phyloP scores from a whole-genome alignment of 2,888 invertebrate genomes.

The Lepidochrysops patricia region DNA sequence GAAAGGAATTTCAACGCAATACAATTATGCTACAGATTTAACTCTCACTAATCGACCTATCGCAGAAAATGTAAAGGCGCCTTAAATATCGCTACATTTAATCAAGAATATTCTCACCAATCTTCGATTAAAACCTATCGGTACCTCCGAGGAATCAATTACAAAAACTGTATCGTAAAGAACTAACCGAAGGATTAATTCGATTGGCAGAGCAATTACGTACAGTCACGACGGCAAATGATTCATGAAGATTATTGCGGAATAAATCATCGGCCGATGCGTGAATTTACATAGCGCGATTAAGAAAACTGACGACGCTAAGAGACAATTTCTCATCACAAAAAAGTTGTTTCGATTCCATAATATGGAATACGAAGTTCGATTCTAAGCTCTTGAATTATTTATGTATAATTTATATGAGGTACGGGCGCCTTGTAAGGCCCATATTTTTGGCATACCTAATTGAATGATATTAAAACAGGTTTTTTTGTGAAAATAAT shows the following conservation, averaged over 20 bases:
- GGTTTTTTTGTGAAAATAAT: no score
- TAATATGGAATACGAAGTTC: not conserved
- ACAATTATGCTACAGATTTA: no score
- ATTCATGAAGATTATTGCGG: conserved; percentile 57
- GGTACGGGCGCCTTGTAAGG: no score
- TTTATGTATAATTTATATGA: no score
- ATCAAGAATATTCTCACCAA: conserved; percentile 7
- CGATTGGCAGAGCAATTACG: conserved; percentile 69
- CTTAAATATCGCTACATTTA: not conserved
- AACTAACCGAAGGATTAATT: conserved; percentile 62
- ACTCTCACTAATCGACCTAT: conserved; percentile 3
- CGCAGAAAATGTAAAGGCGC: conserved; percentile 30
- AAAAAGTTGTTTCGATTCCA: not conserved
- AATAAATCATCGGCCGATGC: conserved; percentile 53
- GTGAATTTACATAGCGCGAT: conserved; percentile 53
- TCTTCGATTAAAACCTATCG: conserved; percentile 36
- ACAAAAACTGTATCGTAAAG: conserved; percentile 64
- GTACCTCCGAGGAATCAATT: conserved; percentile 57
- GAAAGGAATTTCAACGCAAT: no score
- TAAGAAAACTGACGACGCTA: conserved; percentile 46
- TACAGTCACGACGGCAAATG: conserved; percentile 61
- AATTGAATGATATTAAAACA: no score
- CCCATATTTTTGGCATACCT: no score
- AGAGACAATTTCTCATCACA: conserved; percentile 25
- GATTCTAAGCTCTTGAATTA: not conserved